These are phyloP conservation scores for Haemorhous mexicanus DNA, from an alignment of 2,113 vertebrate species.

Conservation along the genomic window DNA sequence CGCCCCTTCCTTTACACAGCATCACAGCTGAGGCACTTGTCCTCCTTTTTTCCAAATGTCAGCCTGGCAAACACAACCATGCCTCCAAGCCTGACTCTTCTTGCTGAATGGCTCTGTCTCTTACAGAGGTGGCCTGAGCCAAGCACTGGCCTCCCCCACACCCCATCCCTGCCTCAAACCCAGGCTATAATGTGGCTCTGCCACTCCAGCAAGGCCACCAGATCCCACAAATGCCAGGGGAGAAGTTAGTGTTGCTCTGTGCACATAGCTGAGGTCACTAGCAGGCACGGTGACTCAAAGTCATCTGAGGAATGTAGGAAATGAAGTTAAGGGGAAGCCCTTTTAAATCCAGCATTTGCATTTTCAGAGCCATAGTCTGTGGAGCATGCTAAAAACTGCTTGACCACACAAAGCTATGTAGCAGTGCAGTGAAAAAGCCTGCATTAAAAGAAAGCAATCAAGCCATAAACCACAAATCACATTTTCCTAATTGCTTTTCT, in stretches of 20 bases:
- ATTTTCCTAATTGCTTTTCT: constrained; percentile 48
- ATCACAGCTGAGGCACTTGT: background rate
- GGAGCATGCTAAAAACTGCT: background rate
- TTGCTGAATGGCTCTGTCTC: background rate
- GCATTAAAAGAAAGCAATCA: background rate
- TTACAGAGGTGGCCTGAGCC: background rate
- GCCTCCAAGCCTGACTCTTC: background rate
- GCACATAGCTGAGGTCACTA: background rate
- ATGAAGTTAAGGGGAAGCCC: background rate
- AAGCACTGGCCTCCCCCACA: background rate
- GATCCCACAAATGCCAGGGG: background rate
- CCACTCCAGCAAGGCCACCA: background rate
- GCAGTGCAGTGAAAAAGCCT: background rate
- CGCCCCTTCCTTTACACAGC: background rate
- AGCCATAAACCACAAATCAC: constrained; percentile 3
- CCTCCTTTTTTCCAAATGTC: background rate
- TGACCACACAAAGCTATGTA: background rate
- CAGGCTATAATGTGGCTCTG: background rate
- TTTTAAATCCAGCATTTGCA: background rate
- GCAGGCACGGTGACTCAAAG: background rate
- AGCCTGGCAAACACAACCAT: background rate
- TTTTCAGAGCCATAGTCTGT: background rate
- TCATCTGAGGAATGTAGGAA: background rate
- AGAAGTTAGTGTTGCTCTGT: background rate
- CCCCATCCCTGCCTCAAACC: background rate